Base-by-base conservation (phyloP, 2,797 vertebrate genomes). In the Rhincodon typus region DNA sequence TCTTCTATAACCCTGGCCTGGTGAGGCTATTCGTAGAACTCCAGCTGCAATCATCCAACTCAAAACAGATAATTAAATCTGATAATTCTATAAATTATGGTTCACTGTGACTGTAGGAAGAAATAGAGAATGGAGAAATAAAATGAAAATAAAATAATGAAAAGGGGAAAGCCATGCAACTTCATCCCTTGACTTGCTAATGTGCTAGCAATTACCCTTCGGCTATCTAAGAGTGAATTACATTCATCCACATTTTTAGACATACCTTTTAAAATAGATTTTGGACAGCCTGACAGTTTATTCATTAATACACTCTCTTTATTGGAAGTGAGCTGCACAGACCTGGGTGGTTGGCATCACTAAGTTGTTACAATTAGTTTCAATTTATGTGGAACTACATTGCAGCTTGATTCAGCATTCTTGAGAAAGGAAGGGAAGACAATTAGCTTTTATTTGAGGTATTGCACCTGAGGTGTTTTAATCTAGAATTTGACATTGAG, bases 401-500 rank as follows among this genome's bases (percentile, higher is more conserved):
- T 42, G 17, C n/a, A 42, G 17, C n/a, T 38, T 82, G n/a, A 82
- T 15, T 82, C 79, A 82, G 38, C 19, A 8, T 42, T 10, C 82
- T 84, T 0, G 19, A 84, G 82, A 84, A 42, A 84, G 82, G 25
- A 84, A 46, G 21, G 42, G 82, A 46, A 46, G 21, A 84, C 23
- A 23, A 84, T 84, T 23, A 42, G 21, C 19, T 84, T 77, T 84
- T 84, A 34, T 42, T 84, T 84, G 46, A 88, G 86, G 25, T 57
- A 8, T 90, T 15, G 30, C 34, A 62, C 30, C 27, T 90, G 50
- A 90, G 57, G 87, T 90, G 87, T 15, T 46, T 82, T 94, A 96
- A 95, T 96, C 93, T 53, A 90, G 53, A 88, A 90, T 90, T 90
- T 90, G 53, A 62, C 87, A 62, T 62, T 62, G 87, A 19, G 30